Base-by-base conservation (phyloP, 2,797 vertebrate genomes). In the Gephyroberyx darwinii region DNA sequence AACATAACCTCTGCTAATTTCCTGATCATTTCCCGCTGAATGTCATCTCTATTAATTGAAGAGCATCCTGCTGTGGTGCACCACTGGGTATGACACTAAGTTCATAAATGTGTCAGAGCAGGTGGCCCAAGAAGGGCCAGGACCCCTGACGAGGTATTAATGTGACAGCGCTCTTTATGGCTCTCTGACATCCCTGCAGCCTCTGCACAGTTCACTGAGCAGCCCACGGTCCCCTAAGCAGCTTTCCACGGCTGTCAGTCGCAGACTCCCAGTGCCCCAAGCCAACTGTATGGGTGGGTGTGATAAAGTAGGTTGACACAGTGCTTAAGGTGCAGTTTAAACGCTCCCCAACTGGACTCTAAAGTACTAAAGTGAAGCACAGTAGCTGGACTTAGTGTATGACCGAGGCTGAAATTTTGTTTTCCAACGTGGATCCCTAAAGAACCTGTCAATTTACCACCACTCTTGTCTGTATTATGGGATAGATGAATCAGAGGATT, bases 181-280 rank as follows among this genome's bases (percentile, higher is more conserved):
- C 75, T 61, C 55, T 60, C 58, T 85, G 84, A 84, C 76, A 86
- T 78, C 41, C 71, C 80, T 55, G 68, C 75, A 81, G 84, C 63
- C 71, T 71, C 35, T 41, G 72, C 76, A 55, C 69, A 63, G 82
- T 84, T 86, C 80, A 71, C 72, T 61, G 0, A 83, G 66, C 3
- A 82, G 68, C 67, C 73, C 70, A 53, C 6, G 2, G 65, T 77
- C 72, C 83, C 80, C 83, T 84, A 89, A 89, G 88, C 85, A 79
- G 89, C 89, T 91, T 90, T 90, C 77, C 58, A 58, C 66, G 77
- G 80, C 84, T 78, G 84, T 80, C 86, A 84, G 76, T 66, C 81
- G 31, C 54, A 8, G 64, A 77, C 67, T 71, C 4, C 76, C n/a
- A 22, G 54, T 9, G 72, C 79, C 78, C 20, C n/a, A 1, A 78